phyloP scores from a whole-genome alignment of 2,113 vertebrate genomes.

The Scalopus aquaticus region DNA sequence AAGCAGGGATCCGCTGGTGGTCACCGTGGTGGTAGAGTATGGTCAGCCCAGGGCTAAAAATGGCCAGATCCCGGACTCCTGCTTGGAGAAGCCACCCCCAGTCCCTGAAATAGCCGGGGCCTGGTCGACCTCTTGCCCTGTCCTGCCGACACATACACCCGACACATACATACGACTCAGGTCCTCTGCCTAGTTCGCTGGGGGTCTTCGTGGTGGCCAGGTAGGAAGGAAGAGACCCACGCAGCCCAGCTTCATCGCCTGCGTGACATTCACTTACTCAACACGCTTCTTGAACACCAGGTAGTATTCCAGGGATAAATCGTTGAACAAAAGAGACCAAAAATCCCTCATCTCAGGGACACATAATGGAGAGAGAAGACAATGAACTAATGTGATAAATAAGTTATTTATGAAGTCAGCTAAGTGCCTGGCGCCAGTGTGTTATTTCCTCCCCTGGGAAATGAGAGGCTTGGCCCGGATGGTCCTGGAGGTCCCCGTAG shows the following conservation, averaged over 20 bases:
- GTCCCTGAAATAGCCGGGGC: not conserved
- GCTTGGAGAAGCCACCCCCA: not conserved
- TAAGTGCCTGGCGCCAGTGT: accelerated
- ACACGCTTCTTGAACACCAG: not conserved
- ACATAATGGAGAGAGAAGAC: not conserved
- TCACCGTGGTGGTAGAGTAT: not conserved
- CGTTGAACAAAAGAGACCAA: not conserved
- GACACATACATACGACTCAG: too few species aligned
- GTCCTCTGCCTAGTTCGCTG: not conserved
- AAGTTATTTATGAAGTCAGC: not conserved
- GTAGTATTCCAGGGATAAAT: not conserved
- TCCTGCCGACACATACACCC: not conserved
- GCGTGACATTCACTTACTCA: not conserved
- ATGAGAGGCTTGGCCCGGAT: not conserved
- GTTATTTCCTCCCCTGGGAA: not conserved
- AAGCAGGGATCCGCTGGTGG: not conserved
- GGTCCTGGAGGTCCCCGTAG: not conserved
- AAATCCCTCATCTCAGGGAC: not conserved
- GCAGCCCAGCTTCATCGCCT: not conserved
- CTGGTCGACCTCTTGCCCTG: accelerated
- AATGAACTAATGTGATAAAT: not conserved
- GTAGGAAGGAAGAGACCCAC: not conserved
- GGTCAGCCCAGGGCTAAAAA: not conserved
- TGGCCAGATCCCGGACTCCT: not conserved
- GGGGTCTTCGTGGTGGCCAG: not conserved